Conservation (phyloP, 1,140 invertebrate genomes). For the Drosophila lacteicornis region DNA sequence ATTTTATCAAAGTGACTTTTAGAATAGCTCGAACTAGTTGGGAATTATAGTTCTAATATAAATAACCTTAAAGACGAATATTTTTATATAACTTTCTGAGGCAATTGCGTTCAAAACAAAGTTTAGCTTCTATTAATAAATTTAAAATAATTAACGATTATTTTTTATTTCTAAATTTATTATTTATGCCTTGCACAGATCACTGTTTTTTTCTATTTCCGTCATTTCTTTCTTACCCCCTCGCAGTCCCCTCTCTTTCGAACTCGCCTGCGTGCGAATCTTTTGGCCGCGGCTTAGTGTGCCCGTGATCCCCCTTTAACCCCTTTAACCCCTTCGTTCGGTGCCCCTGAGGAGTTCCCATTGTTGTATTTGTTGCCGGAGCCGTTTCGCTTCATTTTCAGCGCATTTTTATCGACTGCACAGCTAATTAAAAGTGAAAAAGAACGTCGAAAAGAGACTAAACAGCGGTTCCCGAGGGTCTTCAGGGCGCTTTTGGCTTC, state of each 20-base stretch:
- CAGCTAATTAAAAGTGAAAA: slow-evolving; percentile 77
- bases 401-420: slow-evolving; percentile 79
- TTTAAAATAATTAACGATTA: background rate
- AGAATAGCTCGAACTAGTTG: background rate
- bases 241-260: background rate
- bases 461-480: slow-evolving; percentile 46
- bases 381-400: slow-evolving; percentile 60
- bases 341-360: slow-evolving; percentile 6
- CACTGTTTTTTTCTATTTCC: slow-evolving; percentile 30
- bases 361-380: slow-evolving; percentile 41
- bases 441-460: slow-evolving; percentile 44
- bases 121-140: no score
- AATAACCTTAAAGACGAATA: no score
- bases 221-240: background rate
- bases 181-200: background rate
- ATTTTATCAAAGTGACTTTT: background rate
- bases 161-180: background rate
- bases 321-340: slow-evolving; percentile 5
- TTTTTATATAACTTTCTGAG: no score
- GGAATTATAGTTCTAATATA: background rate
- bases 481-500: slow-evolving; percentile 67
- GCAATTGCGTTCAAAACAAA: no score
- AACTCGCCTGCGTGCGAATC: slow-evolving; percentile 67
- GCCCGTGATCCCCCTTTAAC: slow-evolving; percentile 5
- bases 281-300: slow-evolving; percentile 41